A percentile compares a stretch with the other conserved stretches of the same genome.
Evolutionary conservation across 2,797 vertebrate genomes (phyloP).

Genomic region (Gymnocypris eckloni): DNA sequence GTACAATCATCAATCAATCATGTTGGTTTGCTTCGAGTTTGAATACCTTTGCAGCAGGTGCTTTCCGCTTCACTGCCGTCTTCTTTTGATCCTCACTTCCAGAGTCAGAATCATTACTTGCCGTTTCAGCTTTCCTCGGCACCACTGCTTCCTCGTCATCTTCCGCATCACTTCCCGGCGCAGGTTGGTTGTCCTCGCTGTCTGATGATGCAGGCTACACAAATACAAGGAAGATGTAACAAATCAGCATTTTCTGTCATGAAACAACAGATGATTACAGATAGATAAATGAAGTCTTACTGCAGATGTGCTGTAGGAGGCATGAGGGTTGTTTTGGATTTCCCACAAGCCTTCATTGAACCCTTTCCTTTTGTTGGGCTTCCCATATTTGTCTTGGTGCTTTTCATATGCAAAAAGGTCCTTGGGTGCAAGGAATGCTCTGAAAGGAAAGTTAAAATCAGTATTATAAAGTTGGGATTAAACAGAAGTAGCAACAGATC

Average conservation of each 20-base stretch:
- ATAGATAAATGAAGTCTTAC: slow-evolving; percentile 65
- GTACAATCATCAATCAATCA: not conserved
- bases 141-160: slow-evolving; percentile 74
- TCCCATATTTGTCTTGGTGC: slow-evolving; percentile 93
- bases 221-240: slow-evolving; percentile 2
- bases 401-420: slow-evolving; percentile 97
- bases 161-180: slow-evolving; percentile 80
- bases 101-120: slow-evolving; percentile 88
- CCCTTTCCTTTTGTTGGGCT: slow-evolving; percentile 98
- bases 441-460: slow-evolving; percentile 62
- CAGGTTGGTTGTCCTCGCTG: slow-evolving; percentile 86
- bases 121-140: slow-evolving; percentile 75
- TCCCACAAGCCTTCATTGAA: slow-evolving; percentile 99
- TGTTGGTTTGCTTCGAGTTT: not conserved
- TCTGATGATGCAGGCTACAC: slow-evolving; percentile 90
- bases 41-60: slow-evolving; percentile 82
- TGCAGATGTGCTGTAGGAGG: slow-evolving; percentile 90
- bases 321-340: slow-evolving; percentile 97
- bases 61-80: slow-evolving; percentile 84
- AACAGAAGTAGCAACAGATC: not conserved
- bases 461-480: not conserved
- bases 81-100: slow-evolving; percentile 84
- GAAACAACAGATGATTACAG: not conserved
- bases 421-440: slow-evolving; percentile 95
- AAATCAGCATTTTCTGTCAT: not conserved